A percentile compares a stretch with the other conserved stretches of the same genome.
phyloP scores from a whole-genome alignment of 2,797 vertebrate species.

The Fratercula arctica region DNA sequence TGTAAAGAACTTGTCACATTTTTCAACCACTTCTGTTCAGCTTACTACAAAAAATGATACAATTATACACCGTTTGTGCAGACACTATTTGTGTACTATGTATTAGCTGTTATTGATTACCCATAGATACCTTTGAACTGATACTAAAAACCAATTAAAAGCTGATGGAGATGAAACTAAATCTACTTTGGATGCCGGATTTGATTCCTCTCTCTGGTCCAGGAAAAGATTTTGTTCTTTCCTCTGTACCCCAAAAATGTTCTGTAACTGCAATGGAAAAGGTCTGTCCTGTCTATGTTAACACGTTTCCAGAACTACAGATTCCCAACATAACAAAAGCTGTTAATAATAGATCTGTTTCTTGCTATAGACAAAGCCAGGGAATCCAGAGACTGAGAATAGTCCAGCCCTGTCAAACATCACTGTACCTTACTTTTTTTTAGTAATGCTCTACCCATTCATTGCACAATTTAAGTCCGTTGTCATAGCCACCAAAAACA shows the following conservation, averaged over 20 bases:
- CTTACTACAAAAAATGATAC: neutral
- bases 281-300: neutral
- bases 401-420: neutral
- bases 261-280: neutral
- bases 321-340: neutral
- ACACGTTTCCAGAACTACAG: neutral
- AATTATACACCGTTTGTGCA: neutral
- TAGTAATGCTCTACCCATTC: neutral
- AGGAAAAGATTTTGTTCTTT: neutral
- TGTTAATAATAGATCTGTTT: neutral
- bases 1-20: neutral
- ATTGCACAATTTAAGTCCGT: constrained; percentile 1
- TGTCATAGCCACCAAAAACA: neutral
- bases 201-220: neutral
- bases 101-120: neutral
- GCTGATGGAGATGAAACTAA: neutral
- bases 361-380: neutral
- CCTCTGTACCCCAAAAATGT: neutral
- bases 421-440: neutral
- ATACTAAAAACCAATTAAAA: neutral
- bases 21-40: neutral
- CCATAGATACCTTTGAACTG: neutral
- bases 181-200: neutral
- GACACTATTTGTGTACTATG: neutral
- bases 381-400: neutral